phyloP scores from a whole-genome alignment of 2,888 invertebrate species.

The Cotesia congregata region DNA sequence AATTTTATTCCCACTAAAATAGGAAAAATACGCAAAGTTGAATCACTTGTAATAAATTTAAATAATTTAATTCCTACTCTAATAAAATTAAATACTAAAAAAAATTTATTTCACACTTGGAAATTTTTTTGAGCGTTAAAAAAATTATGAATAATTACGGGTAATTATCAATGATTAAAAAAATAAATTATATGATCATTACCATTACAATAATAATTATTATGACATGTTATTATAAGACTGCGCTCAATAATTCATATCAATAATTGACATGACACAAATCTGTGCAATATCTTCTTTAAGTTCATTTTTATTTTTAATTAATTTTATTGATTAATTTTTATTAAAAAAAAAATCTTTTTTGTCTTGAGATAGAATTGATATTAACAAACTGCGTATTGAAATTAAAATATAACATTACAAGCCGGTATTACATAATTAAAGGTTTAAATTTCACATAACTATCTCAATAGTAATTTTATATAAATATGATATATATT shows the following conservation, averaged over 20 bases:
- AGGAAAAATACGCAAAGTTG: no score
- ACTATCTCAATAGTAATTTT: not conserved
- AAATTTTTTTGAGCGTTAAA: no score
- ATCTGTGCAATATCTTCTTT: not conserved
- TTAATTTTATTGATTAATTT: not conserved
- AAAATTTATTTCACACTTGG: no score
- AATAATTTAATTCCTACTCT: no score
- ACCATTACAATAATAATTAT: not conserved
- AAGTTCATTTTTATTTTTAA: not conserved
- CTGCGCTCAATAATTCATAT: not conserved
- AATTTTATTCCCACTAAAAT: no score
- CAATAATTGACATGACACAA: not conserved
- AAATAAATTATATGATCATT: not conserved
- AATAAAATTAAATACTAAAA: no score
- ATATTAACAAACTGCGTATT: not conserved
- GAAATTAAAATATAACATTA: not conserved
- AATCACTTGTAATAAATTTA: no score
- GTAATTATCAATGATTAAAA: not conserved
- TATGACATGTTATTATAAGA: not conserved
- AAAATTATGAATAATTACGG: no score
- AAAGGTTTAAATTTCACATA: not conserved
- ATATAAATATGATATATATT: not conserved
- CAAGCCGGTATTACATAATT: not conserved
- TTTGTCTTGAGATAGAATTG: not conserved
- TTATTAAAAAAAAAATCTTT: not conserved